Evolutionary conservation across 2,888 invertebrate genomes (phyloP).

Genomic region (Alloscopus bannaensis): DNA sequence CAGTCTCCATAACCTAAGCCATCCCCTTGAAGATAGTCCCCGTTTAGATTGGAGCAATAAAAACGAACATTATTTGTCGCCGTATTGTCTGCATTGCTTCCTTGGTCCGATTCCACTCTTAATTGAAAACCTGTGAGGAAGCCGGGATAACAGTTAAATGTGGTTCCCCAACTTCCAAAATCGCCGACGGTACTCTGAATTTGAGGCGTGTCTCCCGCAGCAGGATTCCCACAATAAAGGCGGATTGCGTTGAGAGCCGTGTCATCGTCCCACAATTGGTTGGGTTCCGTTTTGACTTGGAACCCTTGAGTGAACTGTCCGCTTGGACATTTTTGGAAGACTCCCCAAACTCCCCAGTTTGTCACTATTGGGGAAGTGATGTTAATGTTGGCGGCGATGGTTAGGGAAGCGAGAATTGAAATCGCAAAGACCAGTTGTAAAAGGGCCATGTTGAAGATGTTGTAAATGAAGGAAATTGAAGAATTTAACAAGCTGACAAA

Average conservation of each 20-base stretch:
- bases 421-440: no score
- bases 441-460: no score
- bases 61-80: conserved; percentile 37
- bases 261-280: conserved; percentile 20
- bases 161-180: conserved; percentile 37
- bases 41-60: conserved; percentile 26
- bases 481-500: no score
- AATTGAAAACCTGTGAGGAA: conserved; percentile 17
- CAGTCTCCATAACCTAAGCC: conserved; percentile 57
- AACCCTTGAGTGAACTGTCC: conserved; percentile 30
- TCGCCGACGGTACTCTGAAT: conserved; percentile 29
- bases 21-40: conserved; percentile 57
- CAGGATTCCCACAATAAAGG: conserved; percentile 39
- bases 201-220: neutral
- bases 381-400: conserved; percentile 26
- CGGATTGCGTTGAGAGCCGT: conserved; percentile 29
- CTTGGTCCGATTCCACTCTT: conserved; percentile 3
- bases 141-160: conserved; percentile 33
- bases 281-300: conserved; percentile 26
- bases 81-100: conserved; percentile 22
- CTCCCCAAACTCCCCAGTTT: conserved; percentile 49
- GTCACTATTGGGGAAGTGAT: conserved; percentile 32
- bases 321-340: conserved; percentile 29
- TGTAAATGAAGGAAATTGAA: no score
- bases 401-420: no score